Evolutionary conservation across 2,888 invertebrate genomes (phyloP).

Genomic region (Camponotus fellah): DNA sequence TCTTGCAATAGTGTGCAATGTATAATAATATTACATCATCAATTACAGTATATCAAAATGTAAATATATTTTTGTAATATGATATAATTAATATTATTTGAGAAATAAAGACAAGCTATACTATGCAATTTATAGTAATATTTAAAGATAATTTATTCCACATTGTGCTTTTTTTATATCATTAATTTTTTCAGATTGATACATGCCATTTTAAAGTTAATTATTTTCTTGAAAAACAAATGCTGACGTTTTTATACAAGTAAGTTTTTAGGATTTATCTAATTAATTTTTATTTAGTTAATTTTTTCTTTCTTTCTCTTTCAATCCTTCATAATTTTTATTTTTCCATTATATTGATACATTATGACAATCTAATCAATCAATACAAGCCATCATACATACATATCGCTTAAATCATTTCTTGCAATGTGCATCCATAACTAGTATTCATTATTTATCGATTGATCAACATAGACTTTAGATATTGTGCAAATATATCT

Average conservation of each 20-base stretch:
- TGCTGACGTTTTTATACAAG: neutral
- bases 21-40: neutral
- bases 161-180: neutral
- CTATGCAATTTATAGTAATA: neutral
- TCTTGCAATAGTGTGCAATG: neutral
- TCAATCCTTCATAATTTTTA: conserved; percentile 46
- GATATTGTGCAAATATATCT: conserved; percentile 15
- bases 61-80: conserved; percentile 31
- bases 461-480: conserved; percentile 29
- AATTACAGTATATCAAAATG: conserved; percentile 24
- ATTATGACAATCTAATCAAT: conserved; percentile 28
- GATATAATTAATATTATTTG: neutral
- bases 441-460: neutral
- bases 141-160: neutral
- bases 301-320: neutral
- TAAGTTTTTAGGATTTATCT: neutral
- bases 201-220: neutral
- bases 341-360: conserved; percentile 55
- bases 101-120: neutral
- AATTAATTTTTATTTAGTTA: neutral
- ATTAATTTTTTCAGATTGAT: neutral
- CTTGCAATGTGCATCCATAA: conserved; percentile 16
- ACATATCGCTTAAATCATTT: conserved; percentile 49
- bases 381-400: conserved; percentile 51
- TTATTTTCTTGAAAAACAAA: neutral